Evolutionary conservation across 2,797 vertebrate species (phyloP).

Genomic region (Sparus aurata): DNA sequence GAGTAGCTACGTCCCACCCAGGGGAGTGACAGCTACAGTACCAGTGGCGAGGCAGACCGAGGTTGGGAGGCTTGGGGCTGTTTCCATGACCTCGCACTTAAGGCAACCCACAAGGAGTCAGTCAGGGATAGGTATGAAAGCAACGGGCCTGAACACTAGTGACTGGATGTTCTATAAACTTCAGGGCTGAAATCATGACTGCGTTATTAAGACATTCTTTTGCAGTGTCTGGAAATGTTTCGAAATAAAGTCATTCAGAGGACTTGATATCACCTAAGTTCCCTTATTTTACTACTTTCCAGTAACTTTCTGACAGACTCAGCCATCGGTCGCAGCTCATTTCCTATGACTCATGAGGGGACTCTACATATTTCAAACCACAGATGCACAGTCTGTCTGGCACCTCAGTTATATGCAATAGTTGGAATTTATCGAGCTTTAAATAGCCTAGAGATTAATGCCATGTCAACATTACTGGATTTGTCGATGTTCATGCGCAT

Average conservation of each 20-base stretch:
- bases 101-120: conserved; percentile 49
- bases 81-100: conserved; percentile 74
- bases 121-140: conserved; percentile 21
- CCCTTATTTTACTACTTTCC: conserved; percentile 23
- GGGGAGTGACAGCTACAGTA: conserved; percentile 69
- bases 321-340: conserved; percentile 36
- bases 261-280: background rate
- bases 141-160: conserved; percentile 10
- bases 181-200: too few species aligned
- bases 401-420: conserved; percentile 25
- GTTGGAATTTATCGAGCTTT: conserved; percentile 37
- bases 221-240: background rate
- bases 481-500: background rate
- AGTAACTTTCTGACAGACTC: conserved; percentile 39
- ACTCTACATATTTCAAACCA: conserved; percentile 19
- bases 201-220: too few species aligned
- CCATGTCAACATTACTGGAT: conserved; percentile 1
- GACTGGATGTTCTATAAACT: background rate
- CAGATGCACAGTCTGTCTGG: conserved; percentile 29
- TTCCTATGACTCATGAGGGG: conserved; percentile 65
- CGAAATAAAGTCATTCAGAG: background rate
- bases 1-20: conserved; percentile 67
- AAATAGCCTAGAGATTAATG: conserved; percentile 41
- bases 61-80: conserved; percentile 62
- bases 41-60: conserved; percentile 52